A percentile compares a stretch with the other conserved stretches of the same genome.
These are phyloP conservation scores for Clupea harengus DNA, from an alignment of 2,113 vertebrate species.

Conservation along the genomic window DNA sequence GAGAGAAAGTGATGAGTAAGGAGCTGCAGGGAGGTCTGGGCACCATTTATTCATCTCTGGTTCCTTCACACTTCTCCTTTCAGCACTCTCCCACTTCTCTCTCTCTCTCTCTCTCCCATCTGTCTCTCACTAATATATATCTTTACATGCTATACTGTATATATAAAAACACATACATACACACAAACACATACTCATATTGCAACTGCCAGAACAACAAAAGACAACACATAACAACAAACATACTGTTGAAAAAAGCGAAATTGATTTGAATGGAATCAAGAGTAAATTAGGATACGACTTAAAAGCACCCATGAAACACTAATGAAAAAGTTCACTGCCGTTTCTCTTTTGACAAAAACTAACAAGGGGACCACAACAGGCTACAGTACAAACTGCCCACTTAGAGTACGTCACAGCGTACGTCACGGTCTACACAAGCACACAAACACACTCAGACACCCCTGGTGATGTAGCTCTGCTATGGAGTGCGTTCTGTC, in stretches of 20 bases:
- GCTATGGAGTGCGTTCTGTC: not conserved
- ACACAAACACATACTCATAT: too few species aligned
- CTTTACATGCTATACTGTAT: too few species aligned
- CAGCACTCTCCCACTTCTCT: not conserved
- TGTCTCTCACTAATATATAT: too few species aligned
- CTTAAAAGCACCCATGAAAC: not conserved
- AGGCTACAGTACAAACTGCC: not conserved
- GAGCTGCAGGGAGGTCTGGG: conserved; percentile 16
- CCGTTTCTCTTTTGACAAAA: not conserved
- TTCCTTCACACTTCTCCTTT: not conserved
- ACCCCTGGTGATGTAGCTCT: not conserved
- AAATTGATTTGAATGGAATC: too few species aligned
- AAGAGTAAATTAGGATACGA: not conserved
- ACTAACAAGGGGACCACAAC: not conserved
- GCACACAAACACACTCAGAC: not conserved
- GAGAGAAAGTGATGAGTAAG: conserved; percentile 21
- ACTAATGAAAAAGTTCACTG: not conserved
- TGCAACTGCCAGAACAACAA: too few species aligned
- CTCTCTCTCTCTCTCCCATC: conserved; percentile 9
- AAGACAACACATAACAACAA: too few species aligned
- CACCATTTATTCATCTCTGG: conserved; percentile 51
- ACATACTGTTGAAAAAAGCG: too few species aligned
- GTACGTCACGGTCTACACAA: not conserved
- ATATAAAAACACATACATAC: too few species aligned
- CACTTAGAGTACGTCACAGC: too few species aligned